Conservation (phyloP, 2,113 vertebrate species). For the Picathartes gymnocephalus region DNA sequence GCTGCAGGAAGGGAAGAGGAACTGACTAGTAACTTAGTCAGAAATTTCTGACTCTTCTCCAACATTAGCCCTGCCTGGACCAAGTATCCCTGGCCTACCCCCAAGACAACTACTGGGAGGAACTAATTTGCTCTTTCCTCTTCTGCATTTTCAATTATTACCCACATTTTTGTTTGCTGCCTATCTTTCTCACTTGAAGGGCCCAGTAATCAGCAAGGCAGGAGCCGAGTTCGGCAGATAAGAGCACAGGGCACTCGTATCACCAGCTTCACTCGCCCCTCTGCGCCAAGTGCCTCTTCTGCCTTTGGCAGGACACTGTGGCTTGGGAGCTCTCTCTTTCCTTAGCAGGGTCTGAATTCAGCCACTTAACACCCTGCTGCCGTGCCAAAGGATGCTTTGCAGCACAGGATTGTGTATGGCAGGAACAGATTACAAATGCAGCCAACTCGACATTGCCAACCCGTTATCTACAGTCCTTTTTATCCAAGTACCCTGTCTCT, state of each 20-base stretch:
- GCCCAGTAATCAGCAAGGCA: background rate
- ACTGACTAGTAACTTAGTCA: slow-evolving; percentile 10
- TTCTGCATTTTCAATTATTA: background rate
- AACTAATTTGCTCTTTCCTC: background rate
- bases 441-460: background rate
- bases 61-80: background rate
- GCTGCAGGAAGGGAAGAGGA: slow-evolving; percentile 18
- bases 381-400: background rate
- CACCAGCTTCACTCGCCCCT: background rate
- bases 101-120: background rate
- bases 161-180: background rate
- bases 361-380: background rate
- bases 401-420: background rate
- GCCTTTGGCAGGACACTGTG: background rate
- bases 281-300: background rate
- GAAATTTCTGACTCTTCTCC: slow-evolving; percentile 32
- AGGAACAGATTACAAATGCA: background rate
- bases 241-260: rapidly evolving
- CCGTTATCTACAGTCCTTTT: background rate
- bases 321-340: background rate
- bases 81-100: background rate
- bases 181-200: background rate
- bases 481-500: background rate
- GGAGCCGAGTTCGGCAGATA: background rate
- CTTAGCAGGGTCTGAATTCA: slow-evolving; percentile 3